A percentile compares a stretch with the other conserved stretches of the same genome.
These are phyloP conservation scores for Henricia sp. DNA, from an alignment of 53 echinoderm and acorn worm genomes.

Conservation along the genomic window DNA sequence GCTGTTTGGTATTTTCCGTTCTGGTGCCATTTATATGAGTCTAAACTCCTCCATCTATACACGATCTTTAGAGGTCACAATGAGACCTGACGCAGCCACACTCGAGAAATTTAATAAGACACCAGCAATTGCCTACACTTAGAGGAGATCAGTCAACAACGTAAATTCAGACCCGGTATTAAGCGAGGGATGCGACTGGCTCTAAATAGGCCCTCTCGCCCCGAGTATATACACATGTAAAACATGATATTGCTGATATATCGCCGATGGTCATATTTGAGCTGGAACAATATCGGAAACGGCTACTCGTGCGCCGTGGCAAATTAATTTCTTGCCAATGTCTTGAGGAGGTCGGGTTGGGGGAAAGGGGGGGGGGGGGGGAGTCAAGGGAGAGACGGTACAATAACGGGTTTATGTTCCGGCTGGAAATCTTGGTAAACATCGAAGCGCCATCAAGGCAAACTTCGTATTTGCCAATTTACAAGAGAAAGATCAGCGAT, in stretches of 20 bases:
- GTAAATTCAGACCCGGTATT: neutral
- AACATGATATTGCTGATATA: slow-evolving; percentile 55
- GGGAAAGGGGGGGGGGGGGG: neutral
- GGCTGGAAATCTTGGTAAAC: slow-evolving; percentile 37
- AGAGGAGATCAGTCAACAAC: slow-evolving; percentile 35
- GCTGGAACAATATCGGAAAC: slow-evolving; percentile 53
- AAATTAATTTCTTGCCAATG: slow-evolving; percentile 62
- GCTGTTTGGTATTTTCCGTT: neutral
- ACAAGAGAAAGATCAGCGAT: slow-evolving; percentile 18
- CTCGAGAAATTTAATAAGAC: slow-evolving; percentile 47
- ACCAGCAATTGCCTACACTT: slow-evolving; percentile 41
- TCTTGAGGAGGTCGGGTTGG: slow-evolving; percentile 10
- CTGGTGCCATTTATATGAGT: slow-evolving; percentile 40
- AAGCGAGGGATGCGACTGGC: slow-evolving; percentile 28
- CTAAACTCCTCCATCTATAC: neutral
- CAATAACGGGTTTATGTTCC: slow-evolving; percentile 51
- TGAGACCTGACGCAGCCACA: slow-evolving; percentile 39
- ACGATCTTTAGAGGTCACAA: neutral
- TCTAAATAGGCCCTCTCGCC: slow-evolving; percentile 13
- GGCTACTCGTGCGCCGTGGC: slow-evolving; percentile 23
- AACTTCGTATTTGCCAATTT: slow-evolving; percentile 20
- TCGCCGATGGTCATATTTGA: slow-evolving; percentile 42
- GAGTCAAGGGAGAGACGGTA: neutral
- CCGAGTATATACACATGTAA: slow-evolving; percentile 38
- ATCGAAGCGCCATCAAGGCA: slow-evolving; percentile 19